Base-by-base conservation (phyloP, 2,888 invertebrate genomes). In the Cosmia trapezina region DNA sequence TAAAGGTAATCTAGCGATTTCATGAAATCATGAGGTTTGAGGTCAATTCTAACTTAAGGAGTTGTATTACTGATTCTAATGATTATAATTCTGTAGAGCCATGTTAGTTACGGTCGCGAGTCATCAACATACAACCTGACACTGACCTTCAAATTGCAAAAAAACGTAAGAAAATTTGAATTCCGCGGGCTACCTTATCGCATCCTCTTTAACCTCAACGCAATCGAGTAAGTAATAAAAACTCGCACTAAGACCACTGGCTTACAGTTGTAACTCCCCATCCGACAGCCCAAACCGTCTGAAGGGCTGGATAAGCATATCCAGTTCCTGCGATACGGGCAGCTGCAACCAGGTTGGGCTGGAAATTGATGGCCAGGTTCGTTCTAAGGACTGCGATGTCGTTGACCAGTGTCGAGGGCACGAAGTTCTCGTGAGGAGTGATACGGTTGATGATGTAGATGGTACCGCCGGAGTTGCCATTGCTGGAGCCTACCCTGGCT, bases 211-310 rank as follows among this genome's bases (percentile, higher is more conserved):
- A n/a, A n/a, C n/a, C n/a, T n/a, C n/a, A n/a, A n/a, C n/a, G n/a
- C n/a, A n/a, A n/a, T n/a, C n/a, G n/a, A n/a, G n/a, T n/a, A n/a
- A n/a, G n/a, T n/a, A n/a, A n/a, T 28, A 28, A 28, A 28, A 28
- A 28, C 28, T 28, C 28, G 28, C 28, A 28, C 3, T 28, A 28
- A 28, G 28, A 3, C 28, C 28, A 28, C 28, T 51, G n/a, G 51
- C 89, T 91, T 84, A 94, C 94, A 64, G 89, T 87, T 2, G 86
- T 86, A 9, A 88, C 89, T 4, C 95, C 95, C 94, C 94, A 95
- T 70, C 95, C 95, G 54, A 94, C 92, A 60, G 92, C 95, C 71
- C 73, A 82, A 0, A 95, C 90, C 0, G 51, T 60, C 68, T 92
- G 89, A 51, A 90, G 89, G 8, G 75, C 84, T 2, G 69, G 64